Base-by-base conservation (phyloP, 2,797 vertebrate genomes). In the Otolemur crassicaudatus region DNA sequence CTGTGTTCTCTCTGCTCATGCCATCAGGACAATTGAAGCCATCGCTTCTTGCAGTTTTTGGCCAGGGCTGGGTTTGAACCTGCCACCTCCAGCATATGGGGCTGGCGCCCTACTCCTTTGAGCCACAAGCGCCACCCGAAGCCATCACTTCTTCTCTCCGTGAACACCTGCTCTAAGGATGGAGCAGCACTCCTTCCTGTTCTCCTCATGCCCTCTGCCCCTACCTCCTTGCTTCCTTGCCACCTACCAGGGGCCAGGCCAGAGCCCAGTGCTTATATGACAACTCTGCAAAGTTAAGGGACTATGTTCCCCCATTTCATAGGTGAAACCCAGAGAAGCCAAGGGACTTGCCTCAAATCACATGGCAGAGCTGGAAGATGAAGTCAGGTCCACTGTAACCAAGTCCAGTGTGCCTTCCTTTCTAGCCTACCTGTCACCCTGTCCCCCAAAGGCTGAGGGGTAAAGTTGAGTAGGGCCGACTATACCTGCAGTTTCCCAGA, bases 401-500 rank as follows among this genome's bases (percentile, higher is more conserved):
- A 92, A 84, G 22, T 29, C 53, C 34, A 46, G 22, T 2, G 22
- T 16, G 69, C 37, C 67, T 92, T 76, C 23, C 46, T 14, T 46
- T 61, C 49, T 23, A 37, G 46, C 70, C 40, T 72, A 34, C n/a
- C 65, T 14, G 37, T 63, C 34, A 43, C 22, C 11, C 27, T 69
- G 49, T 80, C 46, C 73, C 14, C n/a, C 27, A 14, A 72, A 90
- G 46, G 11, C 60, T 10, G 23, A 13, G 16, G 16, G 65, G 37
- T 75, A 4, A 92, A 60, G 49, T 82, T 65, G 40, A 46, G 16
- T 0, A 22, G 8, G 3, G 70, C 31, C 12, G 88, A 93, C 75
- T 82, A 80, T 58, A 87, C 25, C 19, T 88, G 94, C 69, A 97
- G 81, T 97, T 94, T 63, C 53, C 46, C 82, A 91, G 14, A 22